Evolutionary conservation across 1,140 invertebrate species (phyloP).

Genomic region (Meloidogyne exigua): DNA sequence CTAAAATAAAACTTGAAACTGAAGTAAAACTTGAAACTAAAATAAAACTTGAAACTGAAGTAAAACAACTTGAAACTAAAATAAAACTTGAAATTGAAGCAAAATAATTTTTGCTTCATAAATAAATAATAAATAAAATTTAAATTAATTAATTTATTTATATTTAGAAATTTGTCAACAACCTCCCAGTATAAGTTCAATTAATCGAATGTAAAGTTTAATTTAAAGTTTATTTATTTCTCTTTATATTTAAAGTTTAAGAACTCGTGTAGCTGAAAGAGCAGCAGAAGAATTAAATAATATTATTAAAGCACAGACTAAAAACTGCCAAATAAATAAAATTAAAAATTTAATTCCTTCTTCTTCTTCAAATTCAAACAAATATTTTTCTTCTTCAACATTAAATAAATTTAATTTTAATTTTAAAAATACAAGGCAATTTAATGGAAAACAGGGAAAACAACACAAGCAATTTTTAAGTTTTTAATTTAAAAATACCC

Average conservation of each 20-base stretch:
- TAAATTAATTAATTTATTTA: too few species aligned
- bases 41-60: too few species aligned
- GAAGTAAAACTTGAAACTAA: too few species aligned
- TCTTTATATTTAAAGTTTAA: conserved; percentile 31
- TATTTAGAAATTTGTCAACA: conserved; percentile 58
- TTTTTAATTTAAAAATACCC: too few species aligned
- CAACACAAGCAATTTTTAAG: too few species aligned
- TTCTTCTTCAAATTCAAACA: background rate
- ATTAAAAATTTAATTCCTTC: background rate
- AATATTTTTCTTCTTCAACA: background rate
- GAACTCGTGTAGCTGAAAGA: conserved; percentile 61
- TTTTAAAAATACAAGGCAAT: too few species aligned
- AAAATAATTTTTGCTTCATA: too few species aligned
- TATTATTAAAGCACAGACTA: conserved; percentile 42
- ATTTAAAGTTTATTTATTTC: background rate
- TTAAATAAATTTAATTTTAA: background rate
- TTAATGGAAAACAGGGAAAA: too few species aligned
- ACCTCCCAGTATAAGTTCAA: conserved; percentile 62
- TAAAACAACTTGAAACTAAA: too few species aligned
- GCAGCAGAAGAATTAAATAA: conserved; percentile 59
- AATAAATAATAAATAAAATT: too few species aligned
- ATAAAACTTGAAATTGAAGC: too few species aligned
- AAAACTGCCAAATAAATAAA: background rate
- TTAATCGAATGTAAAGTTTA: conserved; percentile 54
- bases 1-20: too few species aligned